A percentile compares a stretch with the other conserved stretches of the same genome.
Conservation (phyloP, 2,113 vertebrate species). For the Monopterus albus region DNA sequence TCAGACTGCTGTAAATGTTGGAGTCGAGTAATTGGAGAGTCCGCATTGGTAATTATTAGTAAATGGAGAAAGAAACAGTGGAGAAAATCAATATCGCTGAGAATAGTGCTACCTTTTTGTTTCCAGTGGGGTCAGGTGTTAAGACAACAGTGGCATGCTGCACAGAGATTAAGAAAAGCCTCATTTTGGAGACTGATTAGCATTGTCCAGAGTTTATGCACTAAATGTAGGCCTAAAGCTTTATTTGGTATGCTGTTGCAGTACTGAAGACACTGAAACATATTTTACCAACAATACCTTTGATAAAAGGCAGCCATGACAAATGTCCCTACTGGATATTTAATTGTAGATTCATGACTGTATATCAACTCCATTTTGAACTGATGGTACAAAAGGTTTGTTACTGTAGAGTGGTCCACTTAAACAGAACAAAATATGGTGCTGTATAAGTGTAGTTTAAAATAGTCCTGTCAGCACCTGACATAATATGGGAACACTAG, state of each 20-base stretch:
- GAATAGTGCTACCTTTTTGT: slow-evolving; percentile 57
- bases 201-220: slow-evolving; percentile 32
- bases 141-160: slow-evolving; percentile 49
- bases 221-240: slow-evolving; percentile 4
- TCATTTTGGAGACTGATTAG: slow-evolving; percentile 48
- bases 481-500: slow-evolving; percentile 25
- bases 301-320: slow-evolving; percentile 25
- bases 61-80: slow-evolving; percentile 77
- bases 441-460: slow-evolving; percentile 47
- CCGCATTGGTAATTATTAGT: slow-evolving; percentile 82
- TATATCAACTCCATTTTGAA: slow-evolving; percentile 36
- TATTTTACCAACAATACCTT: slow-evolving; percentile 17
- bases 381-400: slow-evolving; percentile 49
- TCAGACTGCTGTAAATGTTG: slow-evolving; percentile 72
- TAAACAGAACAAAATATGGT: slow-evolving; percentile 43
- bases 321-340: slow-evolving; percentile 19
- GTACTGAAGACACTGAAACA: not conserved
- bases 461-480: slow-evolving; percentile 33
- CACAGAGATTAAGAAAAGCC: slow-evolving; percentile 50
- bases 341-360: slow-evolving; percentile 46
- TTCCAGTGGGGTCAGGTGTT: slow-evolving; percentile 61
- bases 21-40: slow-evolving; percentile 78
- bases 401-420: slow-evolving; percentile 42
- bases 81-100: slow-evolving; percentile 77
- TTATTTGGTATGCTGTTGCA: slow-evolving; percentile 18